These are phyloP conservation scores for Toxostoma redivivum DNA, from an alignment of 2,113 vertebrate species.

Conservation along the genomic window DNA sequence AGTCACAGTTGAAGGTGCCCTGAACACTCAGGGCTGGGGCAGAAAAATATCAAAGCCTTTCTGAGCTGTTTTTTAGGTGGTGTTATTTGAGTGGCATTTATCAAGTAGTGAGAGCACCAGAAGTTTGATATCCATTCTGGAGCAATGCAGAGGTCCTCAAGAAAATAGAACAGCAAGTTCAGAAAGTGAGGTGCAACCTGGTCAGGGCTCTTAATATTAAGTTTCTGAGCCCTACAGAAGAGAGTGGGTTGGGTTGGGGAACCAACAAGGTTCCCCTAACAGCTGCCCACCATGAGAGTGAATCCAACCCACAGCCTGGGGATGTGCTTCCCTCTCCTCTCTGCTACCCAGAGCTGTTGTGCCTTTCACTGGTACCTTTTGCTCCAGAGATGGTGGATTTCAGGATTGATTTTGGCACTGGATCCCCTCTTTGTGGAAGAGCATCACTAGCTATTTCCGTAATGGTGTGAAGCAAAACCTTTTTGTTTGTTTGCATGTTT, in stretches of 20 bases:
- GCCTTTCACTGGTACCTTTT: neutral
- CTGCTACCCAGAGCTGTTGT: neutral
- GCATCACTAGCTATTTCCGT: neutral
- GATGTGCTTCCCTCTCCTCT: neutral
- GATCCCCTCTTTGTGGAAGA: neutral
- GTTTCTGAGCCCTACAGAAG: neutral
- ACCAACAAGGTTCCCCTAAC: neutral
- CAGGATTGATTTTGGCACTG: neutral
- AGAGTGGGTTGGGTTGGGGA: neutral
- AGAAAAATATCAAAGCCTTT: neutral
- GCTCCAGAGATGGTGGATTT: neutral
- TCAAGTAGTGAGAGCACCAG: neutral
- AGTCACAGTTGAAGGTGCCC: neutral
- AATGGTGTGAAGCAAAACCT: neutral
- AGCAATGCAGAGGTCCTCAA: neutral
- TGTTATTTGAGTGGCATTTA: neutral
- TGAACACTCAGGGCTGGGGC: neutral
- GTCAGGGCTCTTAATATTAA: neutral
- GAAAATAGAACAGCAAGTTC: neutral
- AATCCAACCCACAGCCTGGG: neutral
- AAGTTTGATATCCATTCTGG: neutral
- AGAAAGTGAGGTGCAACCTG: neutral
- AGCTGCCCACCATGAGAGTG: neutral
- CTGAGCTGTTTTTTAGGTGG: neutral
- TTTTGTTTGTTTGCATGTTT: neutral